phyloP scores from a whole-genome alignment of 2,888 invertebrate species.

The Megalurothrips usitatus region DNA sequence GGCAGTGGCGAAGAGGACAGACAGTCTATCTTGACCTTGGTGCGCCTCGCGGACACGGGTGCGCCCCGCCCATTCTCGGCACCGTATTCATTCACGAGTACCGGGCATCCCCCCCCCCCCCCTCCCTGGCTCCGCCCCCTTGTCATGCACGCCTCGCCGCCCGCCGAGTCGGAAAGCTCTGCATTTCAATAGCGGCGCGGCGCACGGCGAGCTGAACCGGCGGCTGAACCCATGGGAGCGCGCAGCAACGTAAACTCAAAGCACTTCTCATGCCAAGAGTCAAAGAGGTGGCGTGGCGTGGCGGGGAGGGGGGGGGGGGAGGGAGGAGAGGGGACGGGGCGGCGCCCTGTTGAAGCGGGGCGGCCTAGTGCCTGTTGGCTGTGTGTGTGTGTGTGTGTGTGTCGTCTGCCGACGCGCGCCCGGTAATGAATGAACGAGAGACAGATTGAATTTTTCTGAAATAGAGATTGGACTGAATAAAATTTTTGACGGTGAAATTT shows the following conservation, averaged over 20 bases:
- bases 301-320: background rate
- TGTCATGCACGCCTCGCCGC: background rate
- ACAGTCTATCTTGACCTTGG: no score
- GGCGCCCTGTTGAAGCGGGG: background rate
- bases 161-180: conserved; percentile 15
- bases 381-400: no score
- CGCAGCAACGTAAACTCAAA: background rate
- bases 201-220: background rate
- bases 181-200: background rate
- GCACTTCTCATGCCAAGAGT: conserved; percentile 12
- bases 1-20: no score
- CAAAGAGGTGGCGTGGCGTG: background rate
- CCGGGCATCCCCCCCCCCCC: background rate
- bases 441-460: no score
- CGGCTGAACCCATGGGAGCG: background rate
- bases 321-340: background rate
- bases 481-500: no score
- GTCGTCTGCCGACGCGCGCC: no score
- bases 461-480: no score
- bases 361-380: no score
- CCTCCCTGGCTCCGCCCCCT: background rate
- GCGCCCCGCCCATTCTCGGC: background rate
- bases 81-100: background rate
- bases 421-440: no score
- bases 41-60: no score